Conservation (phyloP, 2,797 vertebrate genomes). For the Periophthalmus magnuspinnatus region DNA sequence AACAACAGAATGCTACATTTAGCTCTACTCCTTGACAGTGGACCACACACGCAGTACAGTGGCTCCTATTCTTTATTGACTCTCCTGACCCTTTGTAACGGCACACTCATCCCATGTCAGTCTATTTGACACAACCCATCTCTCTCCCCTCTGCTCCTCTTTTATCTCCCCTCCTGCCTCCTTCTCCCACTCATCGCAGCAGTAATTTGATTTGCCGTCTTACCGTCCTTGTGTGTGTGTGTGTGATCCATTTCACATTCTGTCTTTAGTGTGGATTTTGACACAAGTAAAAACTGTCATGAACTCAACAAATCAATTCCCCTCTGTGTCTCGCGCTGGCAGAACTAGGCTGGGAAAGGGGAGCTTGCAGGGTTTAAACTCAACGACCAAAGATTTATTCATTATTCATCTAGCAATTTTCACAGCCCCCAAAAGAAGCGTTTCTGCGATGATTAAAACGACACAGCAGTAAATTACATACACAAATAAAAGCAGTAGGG, state of each 20-base stretch:
- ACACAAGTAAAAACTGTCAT: constrained; percentile 59
- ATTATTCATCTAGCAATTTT: constrained; percentile 51
- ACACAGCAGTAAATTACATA: constrained; percentile 23
- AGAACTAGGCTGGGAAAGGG: constrained; percentile 54
- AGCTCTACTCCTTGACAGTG: neutral
- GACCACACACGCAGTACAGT: neutral
- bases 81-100: constrained; percentile 23
- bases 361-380: constrained; percentile 39
- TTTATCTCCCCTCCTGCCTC: constrained; percentile 53
- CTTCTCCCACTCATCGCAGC: constrained; percentile 35
- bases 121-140: neutral
- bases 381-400: constrained; percentile 49
- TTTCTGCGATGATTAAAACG: constrained; percentile 39
- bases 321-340: constrained; percentile 48
- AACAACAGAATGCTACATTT: neutral
- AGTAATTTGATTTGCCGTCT: constrained; percentile 35
- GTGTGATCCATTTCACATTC: constrained; percentile 17
- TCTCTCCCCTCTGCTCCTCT: constrained; percentile 29
- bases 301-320: constrained; percentile 66
- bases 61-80: neutral
- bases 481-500: constrained; percentile 23
- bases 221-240: constrained; percentile 20
- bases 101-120: neutral
- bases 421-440: constrained; percentile 1
- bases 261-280: constrained; percentile 54